Percentiles rank a stretch among this genome's conserved stretches.
These are phyloP conservation scores for Colius striatus DNA, from an alignment of 2,113 vertebrate genomes.

Conservation along the genomic window DNA sequence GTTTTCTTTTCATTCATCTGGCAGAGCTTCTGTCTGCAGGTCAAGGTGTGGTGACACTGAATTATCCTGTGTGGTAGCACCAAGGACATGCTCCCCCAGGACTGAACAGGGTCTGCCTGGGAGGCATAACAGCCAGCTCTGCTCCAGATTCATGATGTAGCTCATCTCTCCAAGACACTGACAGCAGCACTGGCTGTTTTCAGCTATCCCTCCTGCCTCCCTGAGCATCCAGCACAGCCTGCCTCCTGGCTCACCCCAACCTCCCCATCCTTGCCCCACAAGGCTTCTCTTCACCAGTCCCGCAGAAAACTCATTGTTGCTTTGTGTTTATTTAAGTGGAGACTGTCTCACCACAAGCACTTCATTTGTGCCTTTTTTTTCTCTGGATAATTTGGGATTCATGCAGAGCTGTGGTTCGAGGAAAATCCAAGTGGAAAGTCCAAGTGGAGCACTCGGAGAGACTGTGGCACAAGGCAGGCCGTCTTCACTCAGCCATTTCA, in stretches of 20 bases:
- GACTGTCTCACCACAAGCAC: constrained; percentile 74
- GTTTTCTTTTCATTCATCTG: background rate
- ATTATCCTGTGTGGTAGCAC: accelerated
- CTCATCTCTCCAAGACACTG: background rate
- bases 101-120: background rate
- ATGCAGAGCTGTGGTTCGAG: constrained; percentile 36
- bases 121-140: background rate
- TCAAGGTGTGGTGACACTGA: accelerated
- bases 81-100: accelerated
- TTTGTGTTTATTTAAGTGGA: constrained; percentile 66
- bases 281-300: background rate
- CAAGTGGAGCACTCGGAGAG: background rate
- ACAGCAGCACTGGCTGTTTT: background rate
- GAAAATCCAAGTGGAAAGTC: constrained; percentile 35
- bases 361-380: constrained; percentile 59
- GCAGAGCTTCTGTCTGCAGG: background rate
- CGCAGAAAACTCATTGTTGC: constrained; percentile 47
- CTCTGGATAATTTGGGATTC: constrained; percentile 34
- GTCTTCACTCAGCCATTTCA: constrained; percentile 15
- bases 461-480: background rate
- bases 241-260: background rate
- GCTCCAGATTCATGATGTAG: accelerated
- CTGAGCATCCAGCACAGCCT: background rate
- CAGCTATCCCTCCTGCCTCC: background rate
- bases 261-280: constrained; percentile 17